phyloP scores from a whole-genome alignment of 2,888 invertebrate species.

The Nomada hirtipes region DNA sequence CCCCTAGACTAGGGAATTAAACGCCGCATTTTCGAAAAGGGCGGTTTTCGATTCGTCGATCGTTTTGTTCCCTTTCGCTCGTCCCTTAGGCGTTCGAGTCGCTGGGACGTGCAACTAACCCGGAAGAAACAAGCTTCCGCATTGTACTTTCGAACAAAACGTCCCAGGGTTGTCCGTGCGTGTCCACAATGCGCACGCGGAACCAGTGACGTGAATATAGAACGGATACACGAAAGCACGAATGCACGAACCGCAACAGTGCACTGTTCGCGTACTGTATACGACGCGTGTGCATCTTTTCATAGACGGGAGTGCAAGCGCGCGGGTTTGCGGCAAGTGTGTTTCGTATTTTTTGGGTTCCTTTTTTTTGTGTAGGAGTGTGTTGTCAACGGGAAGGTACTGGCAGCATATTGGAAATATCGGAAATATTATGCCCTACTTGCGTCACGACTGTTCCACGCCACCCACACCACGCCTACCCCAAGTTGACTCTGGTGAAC shows the following conservation, averaged over 20 bases:
- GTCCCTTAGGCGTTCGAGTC: conserved; percentile 33
- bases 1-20: neutral
- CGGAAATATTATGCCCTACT: conserved; percentile 79
- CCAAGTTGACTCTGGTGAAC: conserved; percentile 44
- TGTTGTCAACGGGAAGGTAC: conserved; percentile 58
- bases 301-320: conserved; percentile 13
- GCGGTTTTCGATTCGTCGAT: conserved; percentile 3
- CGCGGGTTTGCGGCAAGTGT: neutral
- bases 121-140: conserved; percentile 60
- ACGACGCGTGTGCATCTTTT: conserved; percentile 2
- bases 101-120: conserved; percentile 54
- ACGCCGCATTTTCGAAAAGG: conserved; percentile 4
- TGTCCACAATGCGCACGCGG: conserved; percentile 51
- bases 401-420: conserved; percentile 71
- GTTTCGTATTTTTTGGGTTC: conserved; percentile 1
- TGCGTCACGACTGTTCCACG: conserved; percentile 39
- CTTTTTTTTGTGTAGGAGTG: neutral
- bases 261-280: conserved; percentile 12
- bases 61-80: conserved; percentile 13
- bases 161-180: conserved; percentile 50
- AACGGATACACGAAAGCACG: conserved; percentile 25
- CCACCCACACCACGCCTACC: conserved; percentile 38
- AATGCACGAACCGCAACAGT: conserved; percentile 31
- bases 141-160: conserved; percentile 74
- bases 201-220: conserved; percentile 37